Base-by-base conservation (phyloP, 2,888 invertebrate genomes). In the Mythimna albipuncta region DNA sequence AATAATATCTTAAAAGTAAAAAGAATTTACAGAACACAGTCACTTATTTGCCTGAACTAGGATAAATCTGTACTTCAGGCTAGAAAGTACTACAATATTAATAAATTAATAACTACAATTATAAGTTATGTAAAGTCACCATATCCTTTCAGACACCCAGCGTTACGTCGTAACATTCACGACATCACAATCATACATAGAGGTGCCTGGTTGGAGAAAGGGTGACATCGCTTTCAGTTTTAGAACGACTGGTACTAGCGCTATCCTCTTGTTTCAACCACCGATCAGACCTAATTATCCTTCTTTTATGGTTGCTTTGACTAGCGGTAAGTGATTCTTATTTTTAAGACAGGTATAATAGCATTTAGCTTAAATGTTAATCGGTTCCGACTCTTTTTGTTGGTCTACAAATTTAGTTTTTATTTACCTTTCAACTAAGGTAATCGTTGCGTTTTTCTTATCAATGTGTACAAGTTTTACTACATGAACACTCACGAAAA, bases 201-300 rank as follows among this genome's bases (percentile, higher is more conserved):
- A 99, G 95, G 98, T 99, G 2, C 99, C 98, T 0, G 98, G 99
- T 0, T 99, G 99, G 99, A 97, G 98, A 73, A 98, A 98, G 89
- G 99, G 99, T 1, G 99, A 99, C 89, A 98, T 99, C 80, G 98
- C 98, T 0, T 98, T 99, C 94, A 99, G 99, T 86, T 99, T 99
- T 90, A 97, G 99, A 80, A 99, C 99, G 0, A 99, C 99, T 1
- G 98, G 99, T 52, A 98, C 98, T 85, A 98, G 98, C 89, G 99
- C 99, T 6, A 98, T 99, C 82, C 95, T 99, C 41, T 94, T 99
- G 9, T 99, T 99, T 90, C 99, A 99, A 91, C 98, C 99, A 7
- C 98, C 99, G 0, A 98, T 99, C 68, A 97, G 99, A 78, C 98
- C 98, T 2, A 98, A 98, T 88, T 98, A 99, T 93, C 99, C 99